A percentile compares a stretch with the other conserved stretches of the same genome.
Conservation (phyloP, 1,140 invertebrate genomes). For the Oryzaephilus surinamensis region DNA sequence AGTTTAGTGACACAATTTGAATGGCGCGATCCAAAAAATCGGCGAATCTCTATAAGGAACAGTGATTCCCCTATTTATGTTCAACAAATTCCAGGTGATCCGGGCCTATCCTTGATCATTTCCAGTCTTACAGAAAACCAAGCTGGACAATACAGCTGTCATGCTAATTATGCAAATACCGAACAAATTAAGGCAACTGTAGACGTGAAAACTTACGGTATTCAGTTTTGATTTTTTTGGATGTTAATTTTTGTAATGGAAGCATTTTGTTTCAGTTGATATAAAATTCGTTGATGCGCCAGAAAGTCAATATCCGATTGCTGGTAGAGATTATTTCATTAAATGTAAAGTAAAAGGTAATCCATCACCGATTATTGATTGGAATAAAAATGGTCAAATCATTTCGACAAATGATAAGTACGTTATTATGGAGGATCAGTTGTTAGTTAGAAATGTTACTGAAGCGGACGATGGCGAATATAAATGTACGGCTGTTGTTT, state of each 20-base stretch:
- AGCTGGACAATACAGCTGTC: constrained; percentile 73
- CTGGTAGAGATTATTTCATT: constrained; percentile 63
- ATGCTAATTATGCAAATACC: constrained; percentile 62
- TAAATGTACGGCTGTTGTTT: constrained; percentile 71
- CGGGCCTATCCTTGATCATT: constrained; percentile 61
- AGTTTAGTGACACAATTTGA: constrained; percentile 52
- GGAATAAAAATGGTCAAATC: constrained; percentile 64
- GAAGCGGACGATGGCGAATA: constrained; percentile 77
- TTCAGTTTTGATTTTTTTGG: constrained; percentile 26
- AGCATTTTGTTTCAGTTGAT: constrained; percentile 50
- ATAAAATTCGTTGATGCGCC: constrained; percentile 79
- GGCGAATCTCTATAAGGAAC: constrained; percentile 44
- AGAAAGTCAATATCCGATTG: constrained; percentile 70
- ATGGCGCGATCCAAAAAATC: constrained; percentile 58
- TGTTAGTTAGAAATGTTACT: constrained; percentile 66
- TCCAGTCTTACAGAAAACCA: constrained; percentile 60
- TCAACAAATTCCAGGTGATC: constrained; percentile 28
- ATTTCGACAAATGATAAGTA: constrained; percentile 51
- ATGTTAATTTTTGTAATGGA: background rate
- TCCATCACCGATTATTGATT: constrained; percentile 72
- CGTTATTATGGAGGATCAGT: constrained; percentile 60
- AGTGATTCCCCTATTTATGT: constrained; percentile 23
- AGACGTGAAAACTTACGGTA: constrained; percentile 63
- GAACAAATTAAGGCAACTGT: constrained; percentile 53
- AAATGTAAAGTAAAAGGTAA: constrained; percentile 75